A percentile compares a stretch with the other conserved stretches of the same genome.
Conservation (phyloP, 2,888 invertebrate genomes). For the Metallyticus violacea region DNA sequence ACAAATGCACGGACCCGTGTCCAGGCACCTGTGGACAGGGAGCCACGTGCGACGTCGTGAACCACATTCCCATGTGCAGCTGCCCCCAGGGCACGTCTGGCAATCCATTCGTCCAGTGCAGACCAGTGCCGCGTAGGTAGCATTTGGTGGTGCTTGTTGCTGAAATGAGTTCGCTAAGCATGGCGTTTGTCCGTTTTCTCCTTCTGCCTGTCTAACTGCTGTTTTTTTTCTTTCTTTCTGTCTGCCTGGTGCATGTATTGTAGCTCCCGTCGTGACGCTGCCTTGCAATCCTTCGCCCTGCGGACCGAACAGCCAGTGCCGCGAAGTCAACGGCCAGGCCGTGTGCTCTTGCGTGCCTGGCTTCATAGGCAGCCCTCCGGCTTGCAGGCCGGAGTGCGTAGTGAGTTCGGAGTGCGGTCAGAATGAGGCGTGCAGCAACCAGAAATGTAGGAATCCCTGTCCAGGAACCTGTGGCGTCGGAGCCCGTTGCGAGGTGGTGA, state of each 20-base stretch:
- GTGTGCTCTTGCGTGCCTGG: conserved; percentile 51
- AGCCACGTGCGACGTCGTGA: conserved; percentile 68
- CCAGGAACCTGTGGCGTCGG: conserved; percentile 59
- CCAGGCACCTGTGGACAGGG: conserved; percentile 66
- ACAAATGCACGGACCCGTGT: conserved; percentile 69
- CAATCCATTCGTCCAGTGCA: conserved; percentile 65
- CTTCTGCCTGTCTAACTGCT: not conserved
- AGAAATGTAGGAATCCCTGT: conserved; percentile 54
- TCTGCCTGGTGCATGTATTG: not conserved
- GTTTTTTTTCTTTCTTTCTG: conserved; percentile 30
- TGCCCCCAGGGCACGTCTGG: conserved; percentile 59
- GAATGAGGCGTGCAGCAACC: conserved; percentile 53
- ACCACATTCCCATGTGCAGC: conserved; percentile 69
- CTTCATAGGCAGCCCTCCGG: conserved; percentile 52
- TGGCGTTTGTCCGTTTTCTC: not conserved
- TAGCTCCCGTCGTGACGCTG: conserved; percentile 58
- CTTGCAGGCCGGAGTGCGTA: conserved; percentile 52
- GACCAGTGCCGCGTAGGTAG: conserved; percentile 43
- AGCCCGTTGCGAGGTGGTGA: conserved; percentile 67
- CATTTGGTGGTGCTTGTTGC: not conserved
- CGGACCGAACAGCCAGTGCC: conserved; percentile 52
- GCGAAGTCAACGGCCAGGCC: conserved; percentile 49
- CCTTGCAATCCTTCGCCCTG: conserved; percentile 61
- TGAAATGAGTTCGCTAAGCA: not conserved
- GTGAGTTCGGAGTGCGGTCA: conserved; percentile 53